Conservation (phyloP, 1,140 invertebrate genomes). For the Drosophila ananassae region DNA sequence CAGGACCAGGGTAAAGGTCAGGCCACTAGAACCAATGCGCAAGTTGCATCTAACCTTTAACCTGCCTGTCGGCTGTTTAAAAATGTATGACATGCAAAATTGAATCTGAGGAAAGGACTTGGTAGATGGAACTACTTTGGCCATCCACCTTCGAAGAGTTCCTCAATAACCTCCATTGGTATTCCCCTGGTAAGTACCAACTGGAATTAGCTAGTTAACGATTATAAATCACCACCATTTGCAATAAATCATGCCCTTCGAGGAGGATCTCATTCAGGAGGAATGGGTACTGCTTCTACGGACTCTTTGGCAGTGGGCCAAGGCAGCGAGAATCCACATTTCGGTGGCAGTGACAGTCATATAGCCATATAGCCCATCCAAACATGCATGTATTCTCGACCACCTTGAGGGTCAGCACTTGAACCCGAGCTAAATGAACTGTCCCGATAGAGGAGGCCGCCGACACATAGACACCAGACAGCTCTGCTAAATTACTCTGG, state of each 20-base stretch:
- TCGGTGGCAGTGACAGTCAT: conserved; percentile 39
- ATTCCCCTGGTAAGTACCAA: background rate
- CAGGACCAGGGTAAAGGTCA: conserved; percentile 69
- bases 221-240: conserved; percentile 5
- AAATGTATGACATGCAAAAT: conserved; percentile 60
- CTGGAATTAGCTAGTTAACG: background rate
- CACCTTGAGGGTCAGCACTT: conserved; percentile 55
- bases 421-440: conserved; percentile 60
- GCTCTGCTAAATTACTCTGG: conserved; percentile 61
- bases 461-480: conserved; percentile 43
- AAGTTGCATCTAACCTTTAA: conserved; percentile 21
- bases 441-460: background rate
- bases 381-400: background rate
- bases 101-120: conserved; percentile 16
- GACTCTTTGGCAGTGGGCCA: conserved; percentile 63
- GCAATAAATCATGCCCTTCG: conserved; percentile 25
- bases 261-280: conserved; percentile 17
- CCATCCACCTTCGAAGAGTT: too few relatives aligned
- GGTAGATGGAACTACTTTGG: too few relatives aligned
- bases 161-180: too few relatives aligned
- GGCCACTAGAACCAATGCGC: background rate
- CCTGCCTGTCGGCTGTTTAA: conserved; percentile 15
- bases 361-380: conserved; percentile 4
- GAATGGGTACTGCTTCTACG: conserved; percentile 19
- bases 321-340: conserved; percentile 41